These are phyloP conservation scores for Stenodema calcarata DNA, from an alignment of 2,888 invertebrate species.

Conservation along the genomic window DNA sequence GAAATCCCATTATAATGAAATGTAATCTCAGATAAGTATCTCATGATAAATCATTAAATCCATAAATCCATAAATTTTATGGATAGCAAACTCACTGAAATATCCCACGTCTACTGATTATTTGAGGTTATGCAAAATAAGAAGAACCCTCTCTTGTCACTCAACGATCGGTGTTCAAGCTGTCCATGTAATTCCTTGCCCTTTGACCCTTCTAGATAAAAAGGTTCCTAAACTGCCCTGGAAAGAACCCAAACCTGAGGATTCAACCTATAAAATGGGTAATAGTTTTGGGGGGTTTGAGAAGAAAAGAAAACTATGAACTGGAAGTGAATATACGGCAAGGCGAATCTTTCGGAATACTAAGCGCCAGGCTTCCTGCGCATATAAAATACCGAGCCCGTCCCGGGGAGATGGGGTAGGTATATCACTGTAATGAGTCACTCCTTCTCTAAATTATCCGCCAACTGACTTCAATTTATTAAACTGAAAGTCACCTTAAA, in stretches of 20 bases:
- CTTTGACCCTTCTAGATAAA: not conserved
- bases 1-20: no score
- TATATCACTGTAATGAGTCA: slow-evolving; percentile 22
- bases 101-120: no score
- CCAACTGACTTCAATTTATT: slow-evolving; percentile 19
- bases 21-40: no score
- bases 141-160: no score
- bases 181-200: not conserved
- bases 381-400: slow-evolving; percentile 4
- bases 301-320: not conserved
- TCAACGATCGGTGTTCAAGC: not conserved
- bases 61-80: no score
- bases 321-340: not conserved
- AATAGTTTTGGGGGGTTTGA: not conserved
- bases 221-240: not conserved
- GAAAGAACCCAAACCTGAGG: not conserved
- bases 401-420: not conserved
- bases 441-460: slow-evolving; percentile 25
- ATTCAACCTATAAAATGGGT: not conserved
- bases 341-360: not conserved
- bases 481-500: not conserved
- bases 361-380: not conserved
- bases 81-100: no score
- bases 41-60: no score
- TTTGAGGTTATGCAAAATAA: no score